These are phyloP conservation scores for Drosophila pachea DNA, from an alignment of 1,140 invertebrate genomes.

Conservation along the genomic window DNA sequence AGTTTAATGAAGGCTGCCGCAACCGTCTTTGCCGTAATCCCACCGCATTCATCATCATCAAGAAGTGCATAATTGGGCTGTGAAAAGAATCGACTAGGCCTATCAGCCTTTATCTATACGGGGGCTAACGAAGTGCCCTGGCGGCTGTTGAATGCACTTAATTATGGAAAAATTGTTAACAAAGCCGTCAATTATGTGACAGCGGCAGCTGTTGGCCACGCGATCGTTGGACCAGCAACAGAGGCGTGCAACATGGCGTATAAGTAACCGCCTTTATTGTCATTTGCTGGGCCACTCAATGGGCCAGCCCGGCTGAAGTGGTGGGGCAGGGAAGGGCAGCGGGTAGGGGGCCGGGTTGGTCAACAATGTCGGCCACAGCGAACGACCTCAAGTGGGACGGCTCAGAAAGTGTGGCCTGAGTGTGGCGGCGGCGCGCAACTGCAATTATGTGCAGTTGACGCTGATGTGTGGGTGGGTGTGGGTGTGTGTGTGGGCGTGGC, in stretches of 20 bases:
- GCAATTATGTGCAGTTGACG: conserved; percentile 66
- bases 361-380: conserved; percentile 32
- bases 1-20: too few relatives aligned
- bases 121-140: background rate
- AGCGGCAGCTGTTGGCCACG: background rate
- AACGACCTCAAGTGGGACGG: conserved; percentile 17
- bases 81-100: background rate
- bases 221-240: background rate
- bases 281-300: conserved; percentile 57
- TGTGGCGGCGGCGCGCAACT: too few relatives aligned
- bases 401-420: background rate
- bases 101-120: conserved; percentile 3
- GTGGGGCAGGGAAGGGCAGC: background rate
- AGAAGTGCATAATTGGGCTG: background rate
- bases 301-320: conserved; percentile 1
- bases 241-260: conserved; percentile 56
- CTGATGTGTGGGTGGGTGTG: background rate
- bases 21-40: too few relatives aligned
- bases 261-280: conserved; percentile 67
- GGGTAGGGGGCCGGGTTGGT: conserved; percentile 15
- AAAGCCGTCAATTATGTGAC: conserved; percentile 39
- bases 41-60: background rate
- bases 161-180: conserved; percentile 29
- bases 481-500: background rate
- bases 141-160: conserved; percentile 19